phyloP scores from a whole-genome alignment of 2,113 vertebrate genomes.

The Calonectris borealis region DNA sequence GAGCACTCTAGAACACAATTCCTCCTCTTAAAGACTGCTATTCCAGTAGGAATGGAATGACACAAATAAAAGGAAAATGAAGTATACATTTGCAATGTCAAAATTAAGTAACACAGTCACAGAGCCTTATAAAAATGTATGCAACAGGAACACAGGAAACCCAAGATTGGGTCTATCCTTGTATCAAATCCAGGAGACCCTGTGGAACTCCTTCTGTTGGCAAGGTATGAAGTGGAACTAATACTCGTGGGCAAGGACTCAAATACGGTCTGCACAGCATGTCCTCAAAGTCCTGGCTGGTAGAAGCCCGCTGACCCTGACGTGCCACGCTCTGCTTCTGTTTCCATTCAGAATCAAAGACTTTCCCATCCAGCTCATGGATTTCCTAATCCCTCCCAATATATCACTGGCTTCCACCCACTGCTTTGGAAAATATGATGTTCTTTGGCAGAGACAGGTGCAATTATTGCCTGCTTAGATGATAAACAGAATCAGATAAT shows the following conservation, averaged over 20 bases:
- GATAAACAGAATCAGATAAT: slow-evolving; percentile 1
- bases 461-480: background rate
- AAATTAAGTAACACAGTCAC: background rate
- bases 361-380: background rate
- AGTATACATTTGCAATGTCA: background rate
- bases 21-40: background rate
- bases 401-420: background rate
- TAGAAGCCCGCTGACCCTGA: background rate
- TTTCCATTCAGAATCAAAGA: background rate
- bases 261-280: background rate
- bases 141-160: background rate
- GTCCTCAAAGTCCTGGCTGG: background rate
- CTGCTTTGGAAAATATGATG: background rate
- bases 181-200: background rate
- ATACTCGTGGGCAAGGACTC: background rate
- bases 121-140: background rate
- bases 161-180: background rate
- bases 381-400: background rate
- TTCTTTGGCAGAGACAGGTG: background rate
- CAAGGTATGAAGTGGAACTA: background rate
- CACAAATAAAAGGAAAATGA: background rate
- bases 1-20: background rate
- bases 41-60: background rate
- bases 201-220: background rate
- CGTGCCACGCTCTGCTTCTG: background rate